A percentile compares a stretch with the other conserved stretches of the same genome.
These are phyloP conservation scores for Crossocerus cetratus DNA, from an alignment of 2,888 invertebrate species.

Conservation along the genomic window DNA sequence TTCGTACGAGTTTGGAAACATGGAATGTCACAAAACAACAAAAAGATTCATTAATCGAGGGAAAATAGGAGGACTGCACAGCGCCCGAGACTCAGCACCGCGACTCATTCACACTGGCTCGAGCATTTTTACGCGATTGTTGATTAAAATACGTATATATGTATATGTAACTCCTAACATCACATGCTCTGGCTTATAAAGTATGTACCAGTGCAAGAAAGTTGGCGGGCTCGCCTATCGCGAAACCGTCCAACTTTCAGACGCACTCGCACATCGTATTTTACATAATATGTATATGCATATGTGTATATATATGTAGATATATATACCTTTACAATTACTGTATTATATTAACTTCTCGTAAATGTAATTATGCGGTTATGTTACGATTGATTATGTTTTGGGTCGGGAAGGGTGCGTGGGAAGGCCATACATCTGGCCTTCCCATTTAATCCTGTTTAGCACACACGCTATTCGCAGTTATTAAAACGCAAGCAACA, in stretches of 20 bases:
- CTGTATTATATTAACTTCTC: constrained; percentile 56
- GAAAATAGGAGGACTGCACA: constrained; percentile 52
- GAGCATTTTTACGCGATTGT: constrained; percentile 49
- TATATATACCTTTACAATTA: constrained; percentile 51
- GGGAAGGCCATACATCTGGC: constrained; percentile 28
- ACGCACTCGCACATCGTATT: constrained; percentile 29
- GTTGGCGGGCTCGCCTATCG: constrained; percentile 31
- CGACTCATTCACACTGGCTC: constrained; percentile 43
- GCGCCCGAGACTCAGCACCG: constrained; percentile 44
- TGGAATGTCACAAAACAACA: constrained; percentile 72
- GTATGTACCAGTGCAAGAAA: constrained; percentile 55
- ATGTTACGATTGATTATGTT: constrained; percentile 52
- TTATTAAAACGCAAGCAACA: constrained; percentile 71
- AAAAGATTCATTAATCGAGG: constrained; percentile 56
- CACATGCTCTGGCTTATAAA: constrained; percentile 67
- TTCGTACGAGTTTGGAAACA: constrained; percentile 67
- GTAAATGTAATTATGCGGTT: constrained; percentile 53
- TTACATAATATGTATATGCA: constrained; percentile 37
- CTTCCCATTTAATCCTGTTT: constrained; percentile 50
- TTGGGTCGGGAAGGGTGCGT: constrained; percentile 17
- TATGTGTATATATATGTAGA: constrained; percentile 28
- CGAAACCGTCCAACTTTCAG: constrained; percentile 33
- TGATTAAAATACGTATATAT: constrained; percentile 56
- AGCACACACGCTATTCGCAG: constrained; percentile 65
- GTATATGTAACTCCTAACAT: constrained; percentile 65